A percentile compares a stretch with the other conserved stretches of the same genome.
Conservation (phyloP, 2,797 vertebrate species). For the Linurgus olivaceus region DNA sequence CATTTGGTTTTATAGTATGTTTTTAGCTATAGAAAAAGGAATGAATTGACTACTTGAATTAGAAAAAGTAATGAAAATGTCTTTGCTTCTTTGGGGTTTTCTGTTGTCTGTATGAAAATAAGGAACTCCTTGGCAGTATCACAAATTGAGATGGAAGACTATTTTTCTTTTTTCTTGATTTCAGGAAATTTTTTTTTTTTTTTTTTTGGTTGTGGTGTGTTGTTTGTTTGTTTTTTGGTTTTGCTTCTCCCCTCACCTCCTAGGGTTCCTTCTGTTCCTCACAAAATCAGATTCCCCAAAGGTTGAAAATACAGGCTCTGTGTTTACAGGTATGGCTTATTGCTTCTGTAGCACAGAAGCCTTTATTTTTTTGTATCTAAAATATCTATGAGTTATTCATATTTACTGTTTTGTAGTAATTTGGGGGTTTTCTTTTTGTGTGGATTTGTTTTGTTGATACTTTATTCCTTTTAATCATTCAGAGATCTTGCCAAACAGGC, state of each 20-base stretch:
- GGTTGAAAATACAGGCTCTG: neutral
- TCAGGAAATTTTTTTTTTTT: neutral
- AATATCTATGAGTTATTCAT: neutral
- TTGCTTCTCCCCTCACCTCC: neutral
- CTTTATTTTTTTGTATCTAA: neutral
- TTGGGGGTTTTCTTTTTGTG: neutral
- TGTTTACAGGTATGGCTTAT: neutral
- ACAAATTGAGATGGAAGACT: neutral
- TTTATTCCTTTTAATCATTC: neutral
- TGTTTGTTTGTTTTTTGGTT: neutral
- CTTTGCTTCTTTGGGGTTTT: neutral
- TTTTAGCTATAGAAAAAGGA: neutral
- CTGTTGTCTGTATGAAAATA: neutral
- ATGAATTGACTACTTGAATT: neutral
- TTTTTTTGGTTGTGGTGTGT: neutral
- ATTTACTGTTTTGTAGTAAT: neutral
- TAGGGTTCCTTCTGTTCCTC: neutral
- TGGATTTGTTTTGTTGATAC: neutral
- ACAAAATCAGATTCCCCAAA: neutral
- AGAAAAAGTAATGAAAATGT: neutral
- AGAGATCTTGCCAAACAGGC: neutral
- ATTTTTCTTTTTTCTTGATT: neutral
- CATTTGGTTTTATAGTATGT: neutral
- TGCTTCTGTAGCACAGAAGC: neutral
- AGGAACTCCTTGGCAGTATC: neutral